Conservation (phyloP, 2,797 vertebrate species). For the Notoglanidium macrostoma region DNA sequence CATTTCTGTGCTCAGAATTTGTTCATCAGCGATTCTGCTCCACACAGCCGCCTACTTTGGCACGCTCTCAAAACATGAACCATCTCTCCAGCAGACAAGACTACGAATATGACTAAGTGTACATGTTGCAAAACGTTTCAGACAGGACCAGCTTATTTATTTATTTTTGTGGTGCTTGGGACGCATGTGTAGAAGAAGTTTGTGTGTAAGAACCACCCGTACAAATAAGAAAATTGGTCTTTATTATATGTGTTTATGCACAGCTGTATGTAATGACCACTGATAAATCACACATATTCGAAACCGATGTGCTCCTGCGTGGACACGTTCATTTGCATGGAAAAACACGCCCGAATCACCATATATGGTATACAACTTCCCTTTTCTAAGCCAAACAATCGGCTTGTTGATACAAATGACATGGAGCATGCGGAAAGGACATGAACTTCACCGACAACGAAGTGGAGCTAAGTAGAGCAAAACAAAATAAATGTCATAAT, state of each 20-base stretch:
- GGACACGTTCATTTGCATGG: neutral
- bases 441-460: neutral
- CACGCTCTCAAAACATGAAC: neutral
- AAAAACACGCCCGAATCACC: neutral
- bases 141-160: neutral
- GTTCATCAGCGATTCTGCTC: neutral
- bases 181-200: neutral
- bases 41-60: conserved; percentile 9
- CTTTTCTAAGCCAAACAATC: neutral
- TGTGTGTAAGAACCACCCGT: neutral
- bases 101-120: neutral
- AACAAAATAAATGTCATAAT: neutral
- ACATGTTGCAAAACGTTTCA: conserved; percentile 6
- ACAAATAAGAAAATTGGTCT: neutral
- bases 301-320: neutral
- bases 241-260: neutral
- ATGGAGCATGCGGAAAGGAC: neutral
- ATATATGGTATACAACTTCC: neutral
- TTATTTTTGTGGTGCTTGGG: neutral
- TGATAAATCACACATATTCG: neutral
- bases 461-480: neutral
- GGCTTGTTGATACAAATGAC: neutral
- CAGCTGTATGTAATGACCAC: neutral
- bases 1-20: neutral
- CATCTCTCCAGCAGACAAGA: conserved; percentile 16